These are phyloP conservation scores for Florisuga fusca DNA, from an alignment of 2,797 vertebrate genomes.

Conservation along the genomic window DNA sequence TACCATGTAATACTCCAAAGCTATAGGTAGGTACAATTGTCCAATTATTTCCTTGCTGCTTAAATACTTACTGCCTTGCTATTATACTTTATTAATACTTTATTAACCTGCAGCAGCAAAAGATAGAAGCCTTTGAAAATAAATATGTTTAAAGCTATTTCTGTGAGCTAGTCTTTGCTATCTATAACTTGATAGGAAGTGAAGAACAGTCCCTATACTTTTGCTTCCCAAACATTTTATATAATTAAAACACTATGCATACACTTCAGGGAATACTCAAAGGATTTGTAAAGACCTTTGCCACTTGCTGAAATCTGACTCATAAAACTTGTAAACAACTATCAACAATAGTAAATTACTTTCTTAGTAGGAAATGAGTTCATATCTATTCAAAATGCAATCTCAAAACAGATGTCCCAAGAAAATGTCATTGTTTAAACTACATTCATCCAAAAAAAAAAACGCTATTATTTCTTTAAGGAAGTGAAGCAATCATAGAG, in stretches of 20 bases:
- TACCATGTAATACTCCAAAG: conserved; percentile 38
- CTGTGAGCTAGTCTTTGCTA: conserved; percentile 30
- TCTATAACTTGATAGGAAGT: conserved; percentile 63
- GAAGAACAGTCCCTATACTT: conserved; percentile 67
- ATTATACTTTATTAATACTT: conserved; percentile 60
- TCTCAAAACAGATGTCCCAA: conserved; percentile 89
- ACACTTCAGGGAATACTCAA: conserved; percentile 75
- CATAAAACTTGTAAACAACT: conserved; percentile 84
- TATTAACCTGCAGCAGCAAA: conserved; percentile 55
- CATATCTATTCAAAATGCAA: conserved; percentile 87
- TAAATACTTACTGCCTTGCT: conserved; percentile 62
- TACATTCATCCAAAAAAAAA: conserved; percentile 81
- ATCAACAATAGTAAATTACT: conserved; percentile 87
- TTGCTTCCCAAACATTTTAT: conserved; percentile 74
- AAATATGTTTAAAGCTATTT: conserved; percentile 67
- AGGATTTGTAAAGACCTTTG: conserved; percentile 82
- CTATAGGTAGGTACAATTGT: conserved; percentile 49
- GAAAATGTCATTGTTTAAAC: conserved; percentile 89
- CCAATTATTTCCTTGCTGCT: conserved; percentile 62
- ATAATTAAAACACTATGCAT: conserved; percentile 70
- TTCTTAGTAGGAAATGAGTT: conserved; percentile 88
- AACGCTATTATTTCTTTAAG: conserved; percentile 93
- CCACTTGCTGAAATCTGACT: conserved; percentile 83
- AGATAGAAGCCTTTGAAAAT: conserved; percentile 63
- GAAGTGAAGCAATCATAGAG: conserved; percentile 94